phyloP scores from a whole-genome alignment of 1,140 invertebrate species.

The Archivesica marissinica region DNA sequence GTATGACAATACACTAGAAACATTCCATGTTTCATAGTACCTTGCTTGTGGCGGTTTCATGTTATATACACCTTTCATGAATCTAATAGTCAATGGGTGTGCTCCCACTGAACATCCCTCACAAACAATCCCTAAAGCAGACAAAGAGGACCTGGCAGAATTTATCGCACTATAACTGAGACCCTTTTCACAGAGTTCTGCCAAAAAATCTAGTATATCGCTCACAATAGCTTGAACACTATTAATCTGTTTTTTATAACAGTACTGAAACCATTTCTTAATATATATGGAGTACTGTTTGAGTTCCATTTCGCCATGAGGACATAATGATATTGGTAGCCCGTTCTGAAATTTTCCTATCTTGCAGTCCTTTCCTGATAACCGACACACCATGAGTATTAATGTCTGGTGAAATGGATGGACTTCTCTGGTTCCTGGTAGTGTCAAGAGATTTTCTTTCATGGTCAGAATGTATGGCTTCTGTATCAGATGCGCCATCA shows the following conservation, averaged over 20 bases:
- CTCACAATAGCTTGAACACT: constrained; percentile 27
- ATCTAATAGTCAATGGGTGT: too few relatives aligned
- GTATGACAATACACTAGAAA: too few relatives aligned
- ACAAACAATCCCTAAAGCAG: too few relatives aligned
- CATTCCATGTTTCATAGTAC: too few relatives aligned
- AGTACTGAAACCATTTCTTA: not conserved
- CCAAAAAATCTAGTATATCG: constrained; percentile 42
- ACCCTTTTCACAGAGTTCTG: constrained; percentile 1
- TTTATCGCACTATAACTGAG: constrained; percentile 52
- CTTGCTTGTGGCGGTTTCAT: too few relatives aligned
- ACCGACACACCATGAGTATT: constrained; percentile 4
- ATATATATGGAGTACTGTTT: constrained; percentile 53
- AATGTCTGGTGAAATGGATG: constrained; percentile 27
- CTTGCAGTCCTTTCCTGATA: constrained; percentile 40
- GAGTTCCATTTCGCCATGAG: constrained; percentile 35
- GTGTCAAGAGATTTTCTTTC: not conserved
- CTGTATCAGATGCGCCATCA: constrained; percentile 23
- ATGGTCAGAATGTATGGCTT: not conserved
- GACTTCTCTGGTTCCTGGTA: not conserved
- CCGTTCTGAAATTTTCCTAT: constrained; percentile 10
- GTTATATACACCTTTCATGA: too few relatives aligned
- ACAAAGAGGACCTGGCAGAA: constrained; percentile 38
- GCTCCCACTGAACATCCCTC: too few relatives aligned
- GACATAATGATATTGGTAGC: constrained; percentile 31
- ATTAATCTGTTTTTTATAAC: constrained; percentile 19